These are phyloP conservation scores for Cactoblastis cactorum DNA, from an alignment of 2,888 invertebrate species.

Conservation along the genomic window DNA sequence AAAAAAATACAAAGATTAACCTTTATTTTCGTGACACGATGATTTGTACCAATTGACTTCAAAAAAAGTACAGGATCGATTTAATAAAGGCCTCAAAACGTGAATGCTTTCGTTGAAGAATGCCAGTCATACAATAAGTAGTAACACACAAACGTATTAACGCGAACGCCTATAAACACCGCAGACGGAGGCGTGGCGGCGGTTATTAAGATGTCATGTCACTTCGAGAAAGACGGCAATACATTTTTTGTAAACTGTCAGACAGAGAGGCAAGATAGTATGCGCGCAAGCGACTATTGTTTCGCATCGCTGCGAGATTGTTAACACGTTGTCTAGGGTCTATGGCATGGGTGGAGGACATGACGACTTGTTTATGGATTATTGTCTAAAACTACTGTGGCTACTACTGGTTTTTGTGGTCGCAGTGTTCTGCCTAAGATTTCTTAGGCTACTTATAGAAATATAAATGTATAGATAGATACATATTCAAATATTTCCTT, in stretches of 20 bases:
- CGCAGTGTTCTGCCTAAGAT: not conserved
- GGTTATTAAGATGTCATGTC: slow-evolving; percentile 67
- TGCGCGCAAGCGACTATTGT: slow-evolving; percentile 53
- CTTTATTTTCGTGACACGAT: no score
- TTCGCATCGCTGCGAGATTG: slow-evolving; percentile 32
- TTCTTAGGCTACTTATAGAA: no score
- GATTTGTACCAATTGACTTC: no score
- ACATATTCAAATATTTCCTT: no score
- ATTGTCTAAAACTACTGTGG: slow-evolving; percentile 32
- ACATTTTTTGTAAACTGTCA: not conserved
- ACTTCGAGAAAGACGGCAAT: slow-evolving; percentile 40
- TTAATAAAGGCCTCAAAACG: not conserved
- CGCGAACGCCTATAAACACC: slow-evolving; percentile 5
- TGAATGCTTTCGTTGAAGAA: slow-evolving; percentile 3
- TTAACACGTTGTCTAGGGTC: slow-evolving; percentile 46
- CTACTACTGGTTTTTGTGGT: slow-evolving; percentile 29
- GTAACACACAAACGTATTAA: slow-evolving; percentile 7
- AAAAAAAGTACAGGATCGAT: not conserved
- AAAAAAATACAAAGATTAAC: not conserved
- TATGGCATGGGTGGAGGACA: slow-evolving; percentile 42
- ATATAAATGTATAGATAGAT: no score
- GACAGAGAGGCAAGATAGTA: slow-evolving; percentile 32
- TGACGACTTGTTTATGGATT: slow-evolving; percentile 33
- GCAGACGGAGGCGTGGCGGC: slow-evolving; percentile 44
- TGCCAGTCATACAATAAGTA: slow-evolving; percentile 9